A percentile compares a stretch with the other conserved stretches of the same genome.
Conservation (phyloP, 2,113 vertebrate genomes). For the Tachysurus vachellii region DNA sequence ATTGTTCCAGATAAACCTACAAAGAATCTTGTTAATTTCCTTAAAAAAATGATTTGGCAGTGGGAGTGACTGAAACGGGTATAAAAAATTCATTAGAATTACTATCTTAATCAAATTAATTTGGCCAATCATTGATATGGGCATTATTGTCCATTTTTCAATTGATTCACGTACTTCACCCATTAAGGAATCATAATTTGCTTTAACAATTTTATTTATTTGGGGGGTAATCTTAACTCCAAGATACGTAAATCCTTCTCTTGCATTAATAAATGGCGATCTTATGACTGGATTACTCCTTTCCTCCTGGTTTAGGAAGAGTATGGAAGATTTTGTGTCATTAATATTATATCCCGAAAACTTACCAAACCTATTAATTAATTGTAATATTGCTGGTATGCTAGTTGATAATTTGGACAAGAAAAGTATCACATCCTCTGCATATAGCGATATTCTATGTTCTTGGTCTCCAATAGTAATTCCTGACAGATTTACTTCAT, state of each 20-base stretch:
- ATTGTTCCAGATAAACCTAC: no score
- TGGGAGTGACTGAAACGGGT: no score
- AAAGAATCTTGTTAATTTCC: no score
- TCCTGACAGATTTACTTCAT: background rate
- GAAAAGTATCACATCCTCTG: constrained; percentile 2
- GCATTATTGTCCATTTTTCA: no score
- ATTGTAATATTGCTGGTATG: background rate
- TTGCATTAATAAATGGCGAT: background rate
- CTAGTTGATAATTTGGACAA: background rate
- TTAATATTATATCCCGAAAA: background rate
- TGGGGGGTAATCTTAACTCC: background rate
- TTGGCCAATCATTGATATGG: no score
- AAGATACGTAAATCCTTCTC: background rate
- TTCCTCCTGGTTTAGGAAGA: constrained; percentile 1
- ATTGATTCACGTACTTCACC: no score
- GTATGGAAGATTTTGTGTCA: background rate
- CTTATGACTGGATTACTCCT: background rate
- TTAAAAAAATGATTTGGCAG: no score
- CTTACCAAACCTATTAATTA: background rate
- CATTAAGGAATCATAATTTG: no score
- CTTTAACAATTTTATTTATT: no score
- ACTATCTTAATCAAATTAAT: no score
- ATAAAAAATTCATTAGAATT: no score
- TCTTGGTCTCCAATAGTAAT: background rate
- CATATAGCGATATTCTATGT: constrained; percentile 13